These are phyloP conservation scores for Corythaixoides concolor DNA, from an alignment of 2,113 vertebrate genomes.

Conservation along the genomic window DNA sequence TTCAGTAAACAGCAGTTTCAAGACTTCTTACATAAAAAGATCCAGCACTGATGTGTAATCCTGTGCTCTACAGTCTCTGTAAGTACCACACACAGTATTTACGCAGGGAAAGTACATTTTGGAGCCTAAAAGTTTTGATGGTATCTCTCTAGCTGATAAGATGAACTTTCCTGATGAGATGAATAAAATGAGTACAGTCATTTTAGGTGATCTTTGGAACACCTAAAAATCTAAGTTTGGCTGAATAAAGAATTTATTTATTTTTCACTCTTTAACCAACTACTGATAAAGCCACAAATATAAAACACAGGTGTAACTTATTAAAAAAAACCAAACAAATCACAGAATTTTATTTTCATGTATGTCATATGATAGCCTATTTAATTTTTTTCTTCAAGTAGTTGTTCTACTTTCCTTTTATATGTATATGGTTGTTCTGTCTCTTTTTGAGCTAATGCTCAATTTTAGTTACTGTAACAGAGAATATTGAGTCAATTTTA, in stretches of 20 bases:
- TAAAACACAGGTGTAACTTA: not conserved
- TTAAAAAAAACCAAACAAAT: not conserved
- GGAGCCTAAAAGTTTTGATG: constrained; percentile 19
- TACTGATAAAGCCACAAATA: not conserved
- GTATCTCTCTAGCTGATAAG: constrained; percentile 29
- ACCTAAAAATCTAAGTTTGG: not conserved
- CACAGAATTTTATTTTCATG: not conserved
- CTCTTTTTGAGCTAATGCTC: not conserved
- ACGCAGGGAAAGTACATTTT: constrained; percentile 20
- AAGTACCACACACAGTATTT: constrained; percentile 1
- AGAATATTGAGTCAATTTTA: not conserved
- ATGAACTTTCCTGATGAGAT: constrained; percentile 56
- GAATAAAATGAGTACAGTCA: constrained; percentile 16
- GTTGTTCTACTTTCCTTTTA: not conserved
- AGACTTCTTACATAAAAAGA: constrained; percentile 10
- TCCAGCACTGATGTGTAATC: not conserved
- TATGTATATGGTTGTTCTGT: not conserved
- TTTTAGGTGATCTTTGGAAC: not conserved
- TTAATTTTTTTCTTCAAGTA: not conserved
- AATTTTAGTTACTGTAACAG: not conserved
- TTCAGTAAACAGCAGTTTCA: constrained; percentile 47
- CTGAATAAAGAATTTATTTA: not conserved
- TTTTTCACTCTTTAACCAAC: not conserved
- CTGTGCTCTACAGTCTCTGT: not conserved
- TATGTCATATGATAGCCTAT: not conserved